Percentiles rank a stretch among this genome's conserved stretches.
These are phyloP conservation scores for Oreochromis grahami DNA, from an alignment of 2,797 vertebrate genomes.

Conservation along the genomic window DNA sequence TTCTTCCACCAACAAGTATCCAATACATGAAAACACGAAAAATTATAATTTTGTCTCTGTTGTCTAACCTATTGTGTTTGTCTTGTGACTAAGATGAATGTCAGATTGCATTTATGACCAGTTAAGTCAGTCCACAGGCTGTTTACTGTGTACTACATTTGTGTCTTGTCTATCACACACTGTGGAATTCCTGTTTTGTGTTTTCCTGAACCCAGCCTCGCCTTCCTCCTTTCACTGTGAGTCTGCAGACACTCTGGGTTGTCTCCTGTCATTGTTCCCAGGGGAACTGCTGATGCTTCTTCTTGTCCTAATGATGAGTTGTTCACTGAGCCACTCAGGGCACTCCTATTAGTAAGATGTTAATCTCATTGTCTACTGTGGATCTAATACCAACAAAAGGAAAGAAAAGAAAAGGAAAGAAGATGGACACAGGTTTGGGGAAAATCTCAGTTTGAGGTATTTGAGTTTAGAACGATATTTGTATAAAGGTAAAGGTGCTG, in stretches of 20 bases:
- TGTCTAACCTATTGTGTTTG: not conserved
- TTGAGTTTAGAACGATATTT: not conserved
- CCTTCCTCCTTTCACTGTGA: not conserved
- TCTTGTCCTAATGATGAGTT: not conserved
- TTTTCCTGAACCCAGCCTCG: not conserved
- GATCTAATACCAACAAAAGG: not conserved
- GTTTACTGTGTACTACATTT: not conserved
- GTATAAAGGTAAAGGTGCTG: not conserved
- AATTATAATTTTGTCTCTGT: not conserved
- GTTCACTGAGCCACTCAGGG: not conserved
- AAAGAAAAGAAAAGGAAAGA: not conserved
- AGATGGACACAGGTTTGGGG: not conserved
- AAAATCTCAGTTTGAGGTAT: not conserved
- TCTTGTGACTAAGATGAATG: not conserved
- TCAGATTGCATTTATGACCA: not conserved
- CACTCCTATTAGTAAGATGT: conserved; percentile 46
- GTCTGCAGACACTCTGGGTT: not conserved
- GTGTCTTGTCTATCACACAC: not conserved
- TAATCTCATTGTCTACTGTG: not conserved
- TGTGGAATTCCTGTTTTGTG: not conserved
- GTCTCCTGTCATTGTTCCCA: conserved; percentile 12
- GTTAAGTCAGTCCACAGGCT: not conserved
- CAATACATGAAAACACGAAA: not conserved
- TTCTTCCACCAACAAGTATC: fast-evolving
- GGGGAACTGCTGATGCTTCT: conserved; percentile 5